phyloP scores from a whole-genome alignment of 35 echinoderm and acorn worm species.

The Strongylocentrotus purpuratus region DNA sequence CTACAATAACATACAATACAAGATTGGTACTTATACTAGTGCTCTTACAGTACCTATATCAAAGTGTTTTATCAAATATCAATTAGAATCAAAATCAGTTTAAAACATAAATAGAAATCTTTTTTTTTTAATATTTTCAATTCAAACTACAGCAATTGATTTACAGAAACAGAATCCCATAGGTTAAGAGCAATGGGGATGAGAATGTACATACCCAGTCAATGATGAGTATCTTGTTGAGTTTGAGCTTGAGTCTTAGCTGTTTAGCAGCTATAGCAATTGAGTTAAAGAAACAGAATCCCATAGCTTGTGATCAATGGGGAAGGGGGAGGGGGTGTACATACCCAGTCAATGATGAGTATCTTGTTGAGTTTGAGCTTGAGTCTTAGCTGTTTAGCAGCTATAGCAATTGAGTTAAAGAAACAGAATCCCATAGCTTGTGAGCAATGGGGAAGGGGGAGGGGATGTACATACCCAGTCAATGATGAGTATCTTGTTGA shows the following conservation, averaged over 20 bases:
- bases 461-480: constrained; percentile 95
- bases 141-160: neutral
- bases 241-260: constrained; percentile 88
- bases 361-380: constrained; percentile 98
- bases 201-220: constrained; percentile 80
- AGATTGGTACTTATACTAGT: neutral
- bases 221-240: constrained; percentile 96
- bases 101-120: neutral
- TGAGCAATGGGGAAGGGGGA: too few relatives aligned
- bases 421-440: too few relatives aligned
- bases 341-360: constrained; percentile 96
- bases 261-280: too few relatives aligned
- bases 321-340: too few relatives aligned
- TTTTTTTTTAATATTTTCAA: neutral
- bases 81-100: neutral
- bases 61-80: neutral
- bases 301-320: too few relatives aligned
- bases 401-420: too few relatives aligned
- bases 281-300: too few relatives aligned
- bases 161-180: neutral
- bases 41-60: neutral
- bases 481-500: constrained; percentile 99
- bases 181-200: too few relatives aligned
- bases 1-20: neutral
- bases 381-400: constrained; percentile 92